Evolutionary conservation across 2,888 invertebrate genomes (phyloP), one percentile per base, ranked within the genome.

Genomic region (Beris morrisii): DNA sequence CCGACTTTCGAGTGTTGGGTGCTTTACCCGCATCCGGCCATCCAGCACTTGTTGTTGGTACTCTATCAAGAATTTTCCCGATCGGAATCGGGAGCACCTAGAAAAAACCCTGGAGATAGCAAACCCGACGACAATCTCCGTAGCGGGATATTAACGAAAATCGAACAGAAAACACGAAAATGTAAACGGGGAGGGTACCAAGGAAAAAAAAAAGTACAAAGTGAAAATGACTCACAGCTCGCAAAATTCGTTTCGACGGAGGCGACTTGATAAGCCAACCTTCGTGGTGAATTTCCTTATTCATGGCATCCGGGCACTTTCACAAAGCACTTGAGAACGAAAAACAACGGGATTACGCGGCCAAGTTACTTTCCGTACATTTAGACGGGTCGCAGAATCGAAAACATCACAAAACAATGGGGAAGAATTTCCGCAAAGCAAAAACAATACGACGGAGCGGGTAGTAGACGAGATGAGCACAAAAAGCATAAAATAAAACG

Each of bases 241-340:
- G 88, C 89, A 93, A 95, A 78, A 94, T 89, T 74, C 92, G 86
- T 83, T 93, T 95, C 67, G 92, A 89, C 68, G 96, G 96, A 73
- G 96, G 96, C 68, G 96, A 96, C 84, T 97, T 97, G 69, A 92
- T 94, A 75, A 97, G 85, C 95, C 95, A 97, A 71, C 97, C 97
- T 82, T 93, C 92, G 78, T 91, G 89, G 72, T 93, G 89, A 71
- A 91, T 86, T 81, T 92, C 91, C 79, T 85, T 83, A 71, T 82
- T 83, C 73, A 80, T 82, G 82, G 81, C 61, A 61, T 50, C n/a
- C 50, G 52, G 31, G 15, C 61, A 61, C 50, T 61, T 61, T 50
- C 52, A 61, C 50, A 43, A 61, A 38, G 22, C 61, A 61, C 50
- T 61, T 9, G 52, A 7, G 13, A 13, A 38, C 52, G 50, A 50